phyloP scores from a whole-genome alignment of 2,797 vertebrate genomes.

The Rhynchotus rufescens region DNA sequence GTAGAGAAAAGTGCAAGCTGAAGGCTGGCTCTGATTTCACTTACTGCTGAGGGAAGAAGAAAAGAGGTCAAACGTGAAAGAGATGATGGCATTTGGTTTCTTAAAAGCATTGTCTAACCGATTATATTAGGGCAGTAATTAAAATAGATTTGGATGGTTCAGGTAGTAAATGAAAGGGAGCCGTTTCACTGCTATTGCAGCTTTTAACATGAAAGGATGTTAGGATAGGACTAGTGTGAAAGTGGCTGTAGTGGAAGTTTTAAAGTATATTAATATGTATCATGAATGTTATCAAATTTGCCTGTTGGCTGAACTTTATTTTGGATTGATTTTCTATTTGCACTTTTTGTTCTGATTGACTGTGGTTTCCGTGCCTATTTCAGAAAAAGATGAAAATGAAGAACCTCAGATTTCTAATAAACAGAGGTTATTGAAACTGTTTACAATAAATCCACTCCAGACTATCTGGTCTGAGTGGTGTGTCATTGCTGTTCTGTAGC shows the following conservation, averaged over 20 bases:
- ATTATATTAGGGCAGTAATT: neutral
- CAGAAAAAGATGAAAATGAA: neutral
- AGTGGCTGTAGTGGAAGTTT: neutral
- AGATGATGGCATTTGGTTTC: neutral
- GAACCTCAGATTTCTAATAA: neutral
- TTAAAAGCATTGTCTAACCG: neutral
- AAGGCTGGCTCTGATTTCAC: neutral
- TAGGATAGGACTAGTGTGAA: neutral
- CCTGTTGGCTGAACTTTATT: neutral
- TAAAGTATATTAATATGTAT: neutral
- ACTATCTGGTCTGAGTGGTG: neutral
- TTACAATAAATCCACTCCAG: neutral
- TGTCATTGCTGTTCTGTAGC: neutral
- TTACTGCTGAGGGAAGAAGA: neutral
- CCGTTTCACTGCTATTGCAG: neutral
- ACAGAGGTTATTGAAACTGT: neutral
- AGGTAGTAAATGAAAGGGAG: neutral
- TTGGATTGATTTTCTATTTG: neutral
- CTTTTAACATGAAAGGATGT: neutral
- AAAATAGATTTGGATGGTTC: neutral
- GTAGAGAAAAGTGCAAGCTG: neutral
- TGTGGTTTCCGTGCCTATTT: neutral
- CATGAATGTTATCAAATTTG: neutral
- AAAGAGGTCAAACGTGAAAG: neutral
- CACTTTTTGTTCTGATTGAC: neutral